Percentiles rank a stretch among this genome's conserved stretches.
Conservation (phyloP, 2,888 invertebrate species). For the Pterostichus niger region DNA sequence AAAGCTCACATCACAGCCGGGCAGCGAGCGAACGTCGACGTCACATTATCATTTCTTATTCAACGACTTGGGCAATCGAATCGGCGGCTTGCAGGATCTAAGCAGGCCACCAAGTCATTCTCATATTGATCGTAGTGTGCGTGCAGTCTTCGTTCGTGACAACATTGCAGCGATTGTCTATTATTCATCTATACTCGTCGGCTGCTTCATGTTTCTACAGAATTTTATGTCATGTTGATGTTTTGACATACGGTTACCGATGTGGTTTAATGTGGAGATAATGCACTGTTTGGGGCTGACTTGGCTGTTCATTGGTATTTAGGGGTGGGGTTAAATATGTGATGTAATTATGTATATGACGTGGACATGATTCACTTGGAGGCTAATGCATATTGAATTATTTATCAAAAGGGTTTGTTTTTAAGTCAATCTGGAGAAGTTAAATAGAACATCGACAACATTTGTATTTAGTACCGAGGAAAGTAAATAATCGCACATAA, state of each 20-base stretch:
- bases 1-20: slow-evolving; percentile 31
- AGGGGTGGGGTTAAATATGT: slow-evolving; percentile 16
- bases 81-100: slow-evolving; percentile 38
- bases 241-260: slow-evolving; percentile 18
- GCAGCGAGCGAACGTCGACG: slow-evolving; percentile 4
- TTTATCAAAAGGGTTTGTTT: slow-evolving; percentile 3
- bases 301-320: slow-evolving; percentile 17
- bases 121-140: slow-evolving; percentile 49
- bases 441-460: neutral
- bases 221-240: slow-evolving; percentile 49
- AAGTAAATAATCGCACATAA: too few species aligned
- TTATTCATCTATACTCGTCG: slow-evolving; percentile 44
- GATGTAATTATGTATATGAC: slow-evolving; percentile 19
- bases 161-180: slow-evolving; percentile 41
- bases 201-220: slow-evolving; percentile 21
- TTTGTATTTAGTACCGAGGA: too few species aligned
- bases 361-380: slow-evolving; percentile 10
- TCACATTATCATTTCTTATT: slow-evolving; percentile 56
- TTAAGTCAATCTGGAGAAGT: neutral
- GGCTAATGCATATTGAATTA: slow-evolving; percentile 10
- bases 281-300: slow-evolving; percentile 28
- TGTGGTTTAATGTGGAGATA: slow-evolving; percentile 41
- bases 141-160: slow-evolving; percentile 36
- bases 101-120: slow-evolving; percentile 51
- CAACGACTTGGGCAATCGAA: slow-evolving; percentile 37